These are phyloP conservation scores for Athalia rosae DNA, from an alignment of 2,888 invertebrate genomes.

Conservation along the genomic window DNA sequence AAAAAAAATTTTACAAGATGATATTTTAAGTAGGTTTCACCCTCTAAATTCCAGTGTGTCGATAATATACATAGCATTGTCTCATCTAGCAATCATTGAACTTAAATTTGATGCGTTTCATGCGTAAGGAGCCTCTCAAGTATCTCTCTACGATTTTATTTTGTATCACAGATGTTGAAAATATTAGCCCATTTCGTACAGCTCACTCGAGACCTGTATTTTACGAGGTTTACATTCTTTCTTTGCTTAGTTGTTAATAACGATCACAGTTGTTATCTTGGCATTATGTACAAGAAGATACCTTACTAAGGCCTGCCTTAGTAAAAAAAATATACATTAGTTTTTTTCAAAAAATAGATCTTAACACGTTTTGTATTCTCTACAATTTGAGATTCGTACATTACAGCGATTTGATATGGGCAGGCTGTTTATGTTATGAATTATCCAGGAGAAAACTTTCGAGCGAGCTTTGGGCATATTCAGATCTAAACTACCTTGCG, in stretches of 20 bases:
- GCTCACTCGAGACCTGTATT: conserved; percentile 52
- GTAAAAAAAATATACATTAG: conserved; percentile 73
- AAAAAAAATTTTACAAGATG: not conserved
- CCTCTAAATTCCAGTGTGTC: not conserved
- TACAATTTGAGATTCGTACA: conserved; percentile 66
- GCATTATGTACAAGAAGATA: conserved; percentile 57
- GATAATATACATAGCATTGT: conserved; percentile 19
- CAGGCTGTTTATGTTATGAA: conserved; percentile 63
- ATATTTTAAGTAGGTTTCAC: not conserved
- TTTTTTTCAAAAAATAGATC: conserved; percentile 73
- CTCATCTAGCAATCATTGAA: conserved; percentile 36
- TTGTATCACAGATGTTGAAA: conserved; percentile 75
- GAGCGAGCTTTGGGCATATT: conserved; percentile 62
- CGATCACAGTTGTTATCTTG: conserved; percentile 57
- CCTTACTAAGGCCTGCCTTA: conserved; percentile 73
- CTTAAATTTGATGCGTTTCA: conserved; percentile 49
- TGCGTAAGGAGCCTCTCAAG: conserved; percentile 48
- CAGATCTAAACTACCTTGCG: conserved; percentile 61
- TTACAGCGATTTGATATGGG: conserved; percentile 65
- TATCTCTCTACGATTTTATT: conserved; percentile 47
- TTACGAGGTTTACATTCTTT: conserved; percentile 48
- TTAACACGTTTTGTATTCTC: conserved; percentile 66
- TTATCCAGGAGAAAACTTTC: conserved; percentile 56
- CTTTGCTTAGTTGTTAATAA: conserved; percentile 32
- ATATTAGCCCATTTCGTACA: conserved; percentile 67